Base-by-base conservation (phyloP, 2,797 vertebrate species). In the Staurois parvus region DNA sequence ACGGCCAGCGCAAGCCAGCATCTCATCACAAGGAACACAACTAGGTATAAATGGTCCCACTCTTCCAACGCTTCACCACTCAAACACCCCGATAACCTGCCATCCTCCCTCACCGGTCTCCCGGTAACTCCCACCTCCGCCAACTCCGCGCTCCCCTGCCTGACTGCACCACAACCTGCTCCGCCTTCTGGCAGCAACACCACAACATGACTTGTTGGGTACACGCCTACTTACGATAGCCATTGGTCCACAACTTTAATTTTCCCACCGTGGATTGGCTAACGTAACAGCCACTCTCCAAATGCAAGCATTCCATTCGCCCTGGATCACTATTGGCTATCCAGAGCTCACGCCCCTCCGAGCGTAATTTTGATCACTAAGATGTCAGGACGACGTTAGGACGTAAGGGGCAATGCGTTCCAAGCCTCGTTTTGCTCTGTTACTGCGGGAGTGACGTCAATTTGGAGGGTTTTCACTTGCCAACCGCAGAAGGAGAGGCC, bases 151-250 rank as follows among this genome's bases (percentile, higher is more conserved):
- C 84, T 81, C 59, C 64, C 84, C 78, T 56, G 78, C 29, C 84
- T 85, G 84, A 85, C 84, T 85, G 84, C 84, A 85, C 78, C 84
- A 85, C 84, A 85, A 48, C 32, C 40, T 26, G 78, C 84, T 59
- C 78, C 84, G 78, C 84, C 84, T 37, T 64, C 84, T 81, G 84
- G 78, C 32, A 81, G 79, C 78, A 85, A 85, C 84, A 80, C 77
- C 84, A 85, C 84, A 85, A 85, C 78, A 85, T 76, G 72, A 76
- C 77, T 81, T 72, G 64, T 2, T 29, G 28, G 40, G 45, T 26
- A 19, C 42, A 85, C 84, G 28, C 84, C 84, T 77, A 24, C 45
- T 10, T 1, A 9, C 56, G 15, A 8, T 26, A 2, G 0, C 62
- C 0, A 85, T 85, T 85, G 84, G 84, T 1, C 34, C 2, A 42